These are phyloP conservation scores for Athetis lepigone DNA, from an alignment of 2,888 invertebrate genomes.

Conservation along the genomic window DNA sequence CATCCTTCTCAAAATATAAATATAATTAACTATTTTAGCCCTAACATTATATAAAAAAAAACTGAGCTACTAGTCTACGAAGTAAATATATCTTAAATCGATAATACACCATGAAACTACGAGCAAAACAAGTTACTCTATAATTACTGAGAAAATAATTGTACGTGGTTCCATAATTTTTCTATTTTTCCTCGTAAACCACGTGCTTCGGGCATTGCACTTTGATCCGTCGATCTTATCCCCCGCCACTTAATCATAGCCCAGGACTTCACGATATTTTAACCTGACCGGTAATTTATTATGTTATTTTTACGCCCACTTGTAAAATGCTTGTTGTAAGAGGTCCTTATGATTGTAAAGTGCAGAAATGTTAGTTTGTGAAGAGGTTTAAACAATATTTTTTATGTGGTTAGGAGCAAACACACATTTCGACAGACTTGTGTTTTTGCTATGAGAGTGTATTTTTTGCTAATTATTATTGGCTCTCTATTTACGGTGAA, in stretches of 20 bases:
- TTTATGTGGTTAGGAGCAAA: too few species aligned
- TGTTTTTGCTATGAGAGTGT: too few species aligned
- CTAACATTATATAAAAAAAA: too few species aligned
- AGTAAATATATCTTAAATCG: too few species aligned
- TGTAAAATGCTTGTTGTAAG: slow-evolving; percentile 3
- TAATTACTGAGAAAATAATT: slow-evolving; percentile 38
- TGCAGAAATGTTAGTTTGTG: slow-evolving; percentile 5
- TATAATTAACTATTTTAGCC: too few species aligned
- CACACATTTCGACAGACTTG: too few species aligned
- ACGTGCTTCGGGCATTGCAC: slow-evolving; percentile 50
- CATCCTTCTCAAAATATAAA: too few species aligned
- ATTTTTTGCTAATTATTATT: too few species aligned
- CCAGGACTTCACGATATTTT: slow-evolving; percentile 27
- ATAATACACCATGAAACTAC: not conserved
- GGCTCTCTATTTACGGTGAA: too few species aligned
- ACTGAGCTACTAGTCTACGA: too few species aligned
- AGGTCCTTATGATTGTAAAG: not conserved
- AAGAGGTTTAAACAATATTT: not conserved
- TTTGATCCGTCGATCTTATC: slow-evolving; percentile 49
- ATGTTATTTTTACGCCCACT: slow-evolving; percentile 24
- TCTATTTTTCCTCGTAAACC: slow-evolving; percentile 34
- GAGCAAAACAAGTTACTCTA: not conserved
- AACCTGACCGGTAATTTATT: slow-evolving; percentile 22
- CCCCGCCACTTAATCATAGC: slow-evolving; percentile 44
- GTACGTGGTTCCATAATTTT: slow-evolving; percentile 32